phyloP scores from a whole-genome alignment of 2,888 invertebrate species.

The Proisotoma minuta region DNA sequence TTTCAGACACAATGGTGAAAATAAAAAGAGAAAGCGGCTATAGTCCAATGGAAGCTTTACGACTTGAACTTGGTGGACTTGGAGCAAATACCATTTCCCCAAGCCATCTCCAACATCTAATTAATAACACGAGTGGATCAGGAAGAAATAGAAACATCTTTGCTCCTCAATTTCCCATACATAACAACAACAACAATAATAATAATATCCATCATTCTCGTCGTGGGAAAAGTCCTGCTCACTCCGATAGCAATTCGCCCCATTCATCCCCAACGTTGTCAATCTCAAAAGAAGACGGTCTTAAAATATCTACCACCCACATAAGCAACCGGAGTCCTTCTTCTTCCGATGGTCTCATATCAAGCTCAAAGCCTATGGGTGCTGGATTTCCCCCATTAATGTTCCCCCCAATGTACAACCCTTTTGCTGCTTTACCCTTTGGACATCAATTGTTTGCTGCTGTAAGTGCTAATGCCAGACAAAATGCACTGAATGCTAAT shows the following conservation, averaged over 20 bases:
- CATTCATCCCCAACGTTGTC: conserved; percentile 39
- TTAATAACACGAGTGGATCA: conserved; percentile 9
- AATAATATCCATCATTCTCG: conserved; percentile 10
- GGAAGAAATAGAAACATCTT: not conserved
- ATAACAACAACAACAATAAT: conserved; percentile 24
- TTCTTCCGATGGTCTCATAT: not conserved
- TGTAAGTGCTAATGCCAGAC: conserved; percentile 13
- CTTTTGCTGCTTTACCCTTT: conserved; percentile 43
- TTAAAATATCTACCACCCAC: conserved; percentile 9
- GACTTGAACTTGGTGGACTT: conserved; percentile 28
- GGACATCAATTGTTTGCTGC: conserved; percentile 44
- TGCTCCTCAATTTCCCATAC: conserved; percentile 4
- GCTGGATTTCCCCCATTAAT: conserved; percentile 41
- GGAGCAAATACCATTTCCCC: conserved; percentile 22
- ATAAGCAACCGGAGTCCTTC: conserved; percentile 14
- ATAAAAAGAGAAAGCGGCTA: conserved; percentile 14
- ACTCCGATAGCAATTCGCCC: conserved; percentile 34
- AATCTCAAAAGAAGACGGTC: conserved; percentile 23
- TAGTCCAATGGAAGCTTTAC: conserved; percentile 37
- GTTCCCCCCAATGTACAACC: conserved; percentile 47
- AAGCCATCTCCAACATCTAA: conserved; percentile 16
- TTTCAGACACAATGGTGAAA: not conserved
- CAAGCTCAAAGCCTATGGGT: conserved; percentile 17
- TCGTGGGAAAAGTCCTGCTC: conserved; percentile 21
- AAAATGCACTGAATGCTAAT: conserved; percentile 13